A percentile compares a stretch with the other conserved stretches of the same genome.
Evolutionary conservation across 53 echinoderm and acorn worm species (phyloP).

Genomic region (Echinarachnius parma): DNA sequence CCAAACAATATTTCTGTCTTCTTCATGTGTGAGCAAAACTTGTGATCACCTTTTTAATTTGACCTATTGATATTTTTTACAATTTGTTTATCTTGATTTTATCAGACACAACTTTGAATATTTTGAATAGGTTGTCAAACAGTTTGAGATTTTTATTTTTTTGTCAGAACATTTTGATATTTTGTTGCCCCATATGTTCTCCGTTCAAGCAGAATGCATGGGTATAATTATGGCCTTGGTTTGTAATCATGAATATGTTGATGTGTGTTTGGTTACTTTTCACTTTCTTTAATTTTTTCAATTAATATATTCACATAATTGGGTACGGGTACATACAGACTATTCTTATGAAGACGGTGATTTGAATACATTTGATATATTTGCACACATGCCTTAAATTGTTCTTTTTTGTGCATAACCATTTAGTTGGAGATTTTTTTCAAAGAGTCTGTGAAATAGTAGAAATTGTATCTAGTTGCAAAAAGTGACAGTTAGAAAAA

Average conservation of each 20-base stretch:
- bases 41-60: constrained; percentile 19
- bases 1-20: constrained; percentile 47
- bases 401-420: constrained; percentile 44
- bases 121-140: constrained; percentile 3
- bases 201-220: background rate
- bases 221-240: constrained; percentile 12
- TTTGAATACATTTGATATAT: constrained; percentile 28
- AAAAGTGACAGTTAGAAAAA: too few relatives aligned
- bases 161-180: constrained; percentile 16
- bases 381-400: constrained; percentile 44
- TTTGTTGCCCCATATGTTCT: constrained; percentile 5
- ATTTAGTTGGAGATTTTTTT: constrained; percentile 17
- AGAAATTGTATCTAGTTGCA: too few relatives aligned
- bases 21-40: constrained; percentile 21
- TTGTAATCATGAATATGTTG: constrained; percentile 1
- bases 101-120: constrained; percentile 22
- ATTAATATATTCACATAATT: constrained; percentile 21
- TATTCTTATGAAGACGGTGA: constrained; percentile 5
- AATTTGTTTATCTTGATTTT: background rate
- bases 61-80: constrained; percentile 7
- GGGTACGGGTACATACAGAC: constrained; percentile 44
- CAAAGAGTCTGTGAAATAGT: too few relatives aligned
- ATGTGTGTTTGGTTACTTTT: constrained; percentile 16
- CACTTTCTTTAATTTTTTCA: background rate
- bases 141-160: constrained; percentile 14